phyloP scores from a whole-genome alignment of 2,888 invertebrate species.

The Timandra comae region DNA sequence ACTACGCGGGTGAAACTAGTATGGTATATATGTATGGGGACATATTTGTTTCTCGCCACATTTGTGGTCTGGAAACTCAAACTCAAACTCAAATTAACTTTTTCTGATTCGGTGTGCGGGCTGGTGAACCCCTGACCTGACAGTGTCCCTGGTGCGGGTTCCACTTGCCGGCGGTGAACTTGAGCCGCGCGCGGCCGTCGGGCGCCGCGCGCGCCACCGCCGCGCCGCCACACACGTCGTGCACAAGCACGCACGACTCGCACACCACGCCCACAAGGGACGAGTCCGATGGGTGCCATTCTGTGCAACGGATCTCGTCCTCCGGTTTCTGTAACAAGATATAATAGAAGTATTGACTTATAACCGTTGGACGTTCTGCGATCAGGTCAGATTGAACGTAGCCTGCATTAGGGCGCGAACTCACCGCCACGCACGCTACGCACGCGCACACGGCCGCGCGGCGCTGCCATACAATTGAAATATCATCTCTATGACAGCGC shows the following conservation, averaged over 20 bases:
- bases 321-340: conserved; percentile 66
- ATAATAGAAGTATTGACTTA: no score
- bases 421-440: no score
- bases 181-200: conserved; percentile 84
- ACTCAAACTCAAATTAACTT: neutral
- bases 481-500: no score
- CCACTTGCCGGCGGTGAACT: conserved; percentile 93
- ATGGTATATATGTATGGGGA: no score
- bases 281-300: conserved; percentile 91
- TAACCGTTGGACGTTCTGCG: no score
- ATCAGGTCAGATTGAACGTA: no score
- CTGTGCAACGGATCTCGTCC: conserved; percentile 85
- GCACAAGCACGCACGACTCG: conserved; percentile 85
- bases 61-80: no score
- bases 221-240: conserved; percentile 81
- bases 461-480: no score
- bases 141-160: conserved; percentile 94
- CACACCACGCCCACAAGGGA: conserved; percentile 83
- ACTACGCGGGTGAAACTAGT: no score
- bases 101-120: neutral
- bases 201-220: conserved; percentile 61
- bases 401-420: no score
- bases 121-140: conserved; percentile 75
- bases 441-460: no score
- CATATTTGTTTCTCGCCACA: no score